These are phyloP conservation scores for Malacoctenus gilli DNA, from an alignment of 2,797 vertebrate genomes.

Conservation along the genomic window DNA sequence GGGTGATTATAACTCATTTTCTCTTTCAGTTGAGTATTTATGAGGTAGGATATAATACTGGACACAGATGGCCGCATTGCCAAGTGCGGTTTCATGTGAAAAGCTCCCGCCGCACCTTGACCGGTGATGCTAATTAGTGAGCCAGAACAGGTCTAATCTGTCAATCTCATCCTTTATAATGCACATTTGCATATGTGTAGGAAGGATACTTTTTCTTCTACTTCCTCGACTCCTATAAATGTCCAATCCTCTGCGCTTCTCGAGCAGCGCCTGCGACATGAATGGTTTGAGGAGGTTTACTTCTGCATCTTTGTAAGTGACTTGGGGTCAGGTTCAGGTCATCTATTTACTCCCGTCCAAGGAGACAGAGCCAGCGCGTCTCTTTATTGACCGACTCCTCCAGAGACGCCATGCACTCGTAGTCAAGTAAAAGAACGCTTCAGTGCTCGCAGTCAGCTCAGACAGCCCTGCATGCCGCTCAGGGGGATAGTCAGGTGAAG, in stretches of 20 bases:
- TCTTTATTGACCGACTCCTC: constrained; percentile 28
- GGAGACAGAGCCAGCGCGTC: constrained; percentile 10
- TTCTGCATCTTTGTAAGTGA: background rate
- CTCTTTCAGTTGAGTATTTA: constrained; percentile 19
- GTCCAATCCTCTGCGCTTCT: background rate
- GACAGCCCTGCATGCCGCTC: constrained; percentile 15
- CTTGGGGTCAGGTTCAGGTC: constrained; percentile 14
- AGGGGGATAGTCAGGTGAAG: constrained; percentile 26
- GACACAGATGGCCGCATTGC: constrained; percentile 42
- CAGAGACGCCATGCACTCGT: constrained; percentile 23
- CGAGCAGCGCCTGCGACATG: background rate
- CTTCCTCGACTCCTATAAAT: no score
- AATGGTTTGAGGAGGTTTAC: background rate
- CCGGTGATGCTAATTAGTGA: constrained; percentile 36
- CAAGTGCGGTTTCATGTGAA: constrained; percentile 22
- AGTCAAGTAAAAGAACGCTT: constrained; percentile 23
- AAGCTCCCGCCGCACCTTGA: constrained; percentile 17
- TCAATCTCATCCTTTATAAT: constrained; percentile 21
- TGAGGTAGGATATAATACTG: constrained; percentile 14
- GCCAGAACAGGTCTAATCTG: constrained; percentile 15
- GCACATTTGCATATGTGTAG: constrained; percentile 19
- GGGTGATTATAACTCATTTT: constrained; percentile 26
- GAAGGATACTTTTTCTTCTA: background rate
- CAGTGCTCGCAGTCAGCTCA: constrained; percentile 21
- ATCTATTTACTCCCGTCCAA: constrained; percentile 16